Conservation (phyloP, 2,797 vertebrate species). For the Fratercula arctica region DNA sequence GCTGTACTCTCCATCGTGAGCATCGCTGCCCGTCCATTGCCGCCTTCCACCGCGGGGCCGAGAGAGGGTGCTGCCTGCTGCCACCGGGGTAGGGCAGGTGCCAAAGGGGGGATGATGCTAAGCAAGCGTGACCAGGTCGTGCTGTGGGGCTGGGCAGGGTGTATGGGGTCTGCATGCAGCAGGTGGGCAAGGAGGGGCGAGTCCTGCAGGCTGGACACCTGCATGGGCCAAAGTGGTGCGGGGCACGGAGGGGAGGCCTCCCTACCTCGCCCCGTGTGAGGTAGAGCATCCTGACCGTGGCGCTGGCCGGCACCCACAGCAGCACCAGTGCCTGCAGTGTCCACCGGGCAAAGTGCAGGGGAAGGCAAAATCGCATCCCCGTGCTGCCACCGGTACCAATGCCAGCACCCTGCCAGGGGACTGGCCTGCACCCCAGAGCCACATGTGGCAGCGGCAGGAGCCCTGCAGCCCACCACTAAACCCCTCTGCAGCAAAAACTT, state of each 20-base stretch:
- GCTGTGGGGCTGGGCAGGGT: background rate
- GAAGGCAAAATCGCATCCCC: background rate
- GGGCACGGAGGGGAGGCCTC: background rate
- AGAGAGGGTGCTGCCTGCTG: background rate
- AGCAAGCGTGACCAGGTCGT: background rate
- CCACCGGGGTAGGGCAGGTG: background rate
- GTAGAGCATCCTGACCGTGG: background rate
- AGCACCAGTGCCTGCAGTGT: background rate
- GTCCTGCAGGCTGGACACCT: background rate
- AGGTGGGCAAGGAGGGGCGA: background rate
- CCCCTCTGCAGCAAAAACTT: background rate
- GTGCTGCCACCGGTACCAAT: rapidly evolving
- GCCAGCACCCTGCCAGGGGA: rapidly evolving
- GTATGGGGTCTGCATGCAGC: rapidly evolving
- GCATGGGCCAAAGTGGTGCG: background rate
- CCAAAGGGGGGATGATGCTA: background rate
- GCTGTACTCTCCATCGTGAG: background rate
- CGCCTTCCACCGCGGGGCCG: rapidly evolving
- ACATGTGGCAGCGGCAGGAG: background rate
- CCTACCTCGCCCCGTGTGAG: background rate
- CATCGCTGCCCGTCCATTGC: background rate
- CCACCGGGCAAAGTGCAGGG: rapidly evolving
- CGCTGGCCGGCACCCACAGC: background rate
- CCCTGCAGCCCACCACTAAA: background rate
- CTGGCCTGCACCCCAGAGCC: background rate